Conservation (phyloP, 2,888 invertebrate species). For the Torymus tubicola region DNA sequence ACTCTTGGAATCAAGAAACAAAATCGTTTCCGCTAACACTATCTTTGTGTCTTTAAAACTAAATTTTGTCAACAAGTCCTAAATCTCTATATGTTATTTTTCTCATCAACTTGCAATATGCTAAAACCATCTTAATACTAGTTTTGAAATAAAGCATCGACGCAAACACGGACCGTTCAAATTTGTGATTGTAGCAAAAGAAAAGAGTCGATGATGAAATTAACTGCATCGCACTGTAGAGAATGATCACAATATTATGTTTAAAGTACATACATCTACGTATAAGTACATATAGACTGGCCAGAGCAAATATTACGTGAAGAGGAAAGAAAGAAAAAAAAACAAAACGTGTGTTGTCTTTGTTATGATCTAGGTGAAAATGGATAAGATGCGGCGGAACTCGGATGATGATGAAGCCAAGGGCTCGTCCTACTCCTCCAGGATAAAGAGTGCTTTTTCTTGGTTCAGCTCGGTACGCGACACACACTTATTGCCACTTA, state of each 20-base stretch:
- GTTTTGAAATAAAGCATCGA: too few relatives aligned
- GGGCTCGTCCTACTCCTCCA: slow-evolving; percentile 74
- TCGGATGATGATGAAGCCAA: slow-evolving; percentile 72
- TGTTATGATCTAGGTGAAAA: slow-evolving; percentile 76
- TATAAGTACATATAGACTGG: slow-evolving; percentile 25
- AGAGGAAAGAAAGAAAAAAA: slow-evolving; percentile 29
- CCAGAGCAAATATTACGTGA: slow-evolving; percentile 45
- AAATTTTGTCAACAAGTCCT: not conserved
- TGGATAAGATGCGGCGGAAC: slow-evolving; percentile 74
- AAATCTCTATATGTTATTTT: slow-evolving; percentile 2
- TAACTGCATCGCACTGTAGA: too few relatives aligned
- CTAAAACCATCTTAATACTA: not conserved
- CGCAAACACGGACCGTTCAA: too few relatives aligned
- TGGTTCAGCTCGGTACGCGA: slow-evolving; percentile 77
- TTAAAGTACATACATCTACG: not conserved
- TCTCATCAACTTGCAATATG: not conserved
- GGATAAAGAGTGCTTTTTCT: slow-evolving; percentile 71
- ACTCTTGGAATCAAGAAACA: not conserved
- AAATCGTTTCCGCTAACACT: slow-evolving; percentile 10
- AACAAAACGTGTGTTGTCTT: slow-evolving; percentile 66
- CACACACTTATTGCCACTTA: slow-evolving; percentile 68
- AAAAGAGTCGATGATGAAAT: too few relatives aligned
- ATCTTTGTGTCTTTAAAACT: slow-evolving; percentile 1
- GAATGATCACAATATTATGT: too few relatives aligned
- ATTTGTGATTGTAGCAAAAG: too few relatives aligned